Evolutionary conservation across 2,113 vertebrate genomes (phyloP).

Genomic region (Stigmatopora nigra): DNA sequence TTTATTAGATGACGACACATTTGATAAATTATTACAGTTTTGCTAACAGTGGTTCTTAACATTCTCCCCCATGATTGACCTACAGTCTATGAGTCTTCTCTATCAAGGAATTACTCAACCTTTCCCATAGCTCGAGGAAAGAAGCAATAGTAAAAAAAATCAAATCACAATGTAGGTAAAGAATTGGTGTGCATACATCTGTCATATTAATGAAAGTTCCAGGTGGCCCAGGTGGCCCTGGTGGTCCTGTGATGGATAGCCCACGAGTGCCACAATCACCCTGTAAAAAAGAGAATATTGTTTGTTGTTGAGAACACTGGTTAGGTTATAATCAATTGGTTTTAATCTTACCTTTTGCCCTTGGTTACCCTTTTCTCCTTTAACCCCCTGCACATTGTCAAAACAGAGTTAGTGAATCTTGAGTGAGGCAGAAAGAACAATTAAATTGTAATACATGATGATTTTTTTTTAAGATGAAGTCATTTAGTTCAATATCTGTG

Average conservation of each 20-base stretch:
- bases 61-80: too few relatives aligned
- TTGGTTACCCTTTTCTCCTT: slow-evolving; percentile 79
- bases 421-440: background rate
- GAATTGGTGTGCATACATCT: slow-evolving; percentile 64
- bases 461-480: background rate
- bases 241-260: slow-evolving; percentile 69
- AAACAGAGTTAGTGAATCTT: background rate
- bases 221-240: slow-evolving; percentile 79
- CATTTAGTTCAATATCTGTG: too few relatives aligned
- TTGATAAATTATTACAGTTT: too few relatives aligned
- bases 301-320: background rate
- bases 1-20: too few relatives aligned
- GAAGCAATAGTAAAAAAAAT: background rate
- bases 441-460: background rate
- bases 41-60: too few relatives aligned
- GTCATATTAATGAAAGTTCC: slow-evolving; percentile 68
- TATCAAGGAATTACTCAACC: background rate
- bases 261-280: slow-evolving; percentile 79
- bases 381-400: slow-evolving; percentile 70
- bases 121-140: too few relatives aligned
- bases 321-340: background rate
- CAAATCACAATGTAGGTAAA: background rate
- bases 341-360: slow-evolving; percentile 73
- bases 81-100: background rate
- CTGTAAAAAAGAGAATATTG: slow-evolving; percentile 52